These are phyloP conservation scores for Mus minutoides DNA, from an alignment of 2,797 vertebrate genomes.

Conservation along the genomic window DNA sequence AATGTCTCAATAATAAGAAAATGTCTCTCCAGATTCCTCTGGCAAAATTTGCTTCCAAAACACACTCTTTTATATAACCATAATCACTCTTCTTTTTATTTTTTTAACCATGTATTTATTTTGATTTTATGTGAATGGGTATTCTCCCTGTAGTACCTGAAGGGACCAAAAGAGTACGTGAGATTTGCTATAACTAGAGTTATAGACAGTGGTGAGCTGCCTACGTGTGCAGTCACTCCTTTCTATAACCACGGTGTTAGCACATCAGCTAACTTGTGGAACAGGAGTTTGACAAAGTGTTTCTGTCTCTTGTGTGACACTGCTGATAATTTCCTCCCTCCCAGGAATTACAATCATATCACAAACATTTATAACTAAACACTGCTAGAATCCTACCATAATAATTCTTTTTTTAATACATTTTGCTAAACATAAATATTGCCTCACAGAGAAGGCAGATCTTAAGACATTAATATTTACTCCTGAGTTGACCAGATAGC, in stretches of 20 bases:
- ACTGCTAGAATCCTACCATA: not conserved
- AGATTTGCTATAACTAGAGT: not conserved
- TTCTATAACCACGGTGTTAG: not conserved
- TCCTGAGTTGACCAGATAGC: slow-evolving; percentile 14
- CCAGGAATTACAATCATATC: not conserved
- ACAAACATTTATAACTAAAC: not conserved
- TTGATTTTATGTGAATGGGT: not conserved
- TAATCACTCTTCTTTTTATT: not conserved
- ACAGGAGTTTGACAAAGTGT: not conserved
- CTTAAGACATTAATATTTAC: slow-evolving; percentile 43
- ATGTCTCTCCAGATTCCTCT: not conserved
- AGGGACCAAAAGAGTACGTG: not conserved
- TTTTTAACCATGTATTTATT: not conserved
- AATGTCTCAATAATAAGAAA: not conserved
- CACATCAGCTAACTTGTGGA: not conserved
- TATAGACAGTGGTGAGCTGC: not conserved
- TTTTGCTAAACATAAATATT: slow-evolving; percentile 27
- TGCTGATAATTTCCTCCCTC: not conserved
- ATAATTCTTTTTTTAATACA: slow-evolving; percentile 1
- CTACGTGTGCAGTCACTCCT: not conserved
- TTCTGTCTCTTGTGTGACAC: not conserved
- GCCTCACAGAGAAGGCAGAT: slow-evolving; percentile 44
- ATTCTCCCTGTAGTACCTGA: not conserved
- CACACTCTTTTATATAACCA: not conserved
- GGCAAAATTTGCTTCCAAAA: not conserved